Evolutionary conservation across 2,113 vertebrate genomes (phyloP).

Genomic region (Notechis scutatus): DNA sequence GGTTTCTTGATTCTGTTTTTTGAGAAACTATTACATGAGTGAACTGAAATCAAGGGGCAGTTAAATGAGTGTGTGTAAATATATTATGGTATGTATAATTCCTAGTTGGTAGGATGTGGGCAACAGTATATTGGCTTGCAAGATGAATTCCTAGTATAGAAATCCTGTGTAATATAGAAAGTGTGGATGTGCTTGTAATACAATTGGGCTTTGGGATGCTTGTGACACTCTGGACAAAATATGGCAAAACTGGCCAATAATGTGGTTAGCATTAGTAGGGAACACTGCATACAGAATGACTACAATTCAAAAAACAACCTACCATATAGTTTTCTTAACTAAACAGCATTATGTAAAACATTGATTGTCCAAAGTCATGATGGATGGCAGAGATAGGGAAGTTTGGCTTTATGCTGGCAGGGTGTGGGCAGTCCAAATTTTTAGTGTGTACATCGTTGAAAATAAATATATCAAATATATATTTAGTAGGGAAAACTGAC

Average conservation of each 20-base stretch:
- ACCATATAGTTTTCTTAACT: background rate
- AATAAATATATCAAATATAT: background rate
- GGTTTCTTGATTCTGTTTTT: background rate
- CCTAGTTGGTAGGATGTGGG: background rate
- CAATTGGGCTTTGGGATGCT: background rate
- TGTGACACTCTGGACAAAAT: background rate
- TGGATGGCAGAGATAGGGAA: background rate
- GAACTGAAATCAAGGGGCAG: background rate
- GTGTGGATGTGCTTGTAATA: background rate
- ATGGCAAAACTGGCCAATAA: background rate
- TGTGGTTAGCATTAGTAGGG: background rate
- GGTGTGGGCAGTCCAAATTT: background rate
- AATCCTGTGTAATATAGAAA: background rate
- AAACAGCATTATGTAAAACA: background rate
- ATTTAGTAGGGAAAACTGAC: background rate
- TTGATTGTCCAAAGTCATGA: background rate
- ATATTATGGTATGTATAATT: background rate
- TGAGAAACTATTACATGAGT: background rate
- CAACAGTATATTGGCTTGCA: background rate
- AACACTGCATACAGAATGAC: background rate
- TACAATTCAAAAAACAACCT: background rate
- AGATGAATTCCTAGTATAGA: background rate
- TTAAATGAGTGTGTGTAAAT: background rate
- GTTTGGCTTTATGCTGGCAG: background rate
- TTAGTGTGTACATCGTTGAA: background rate